A percentile compares a stretch with the other conserved stretches of the same genome.
phyloP scores from a whole-genome alignment of 2,888 invertebrate genomes.

The Lycophotia porphyrea region DNA sequence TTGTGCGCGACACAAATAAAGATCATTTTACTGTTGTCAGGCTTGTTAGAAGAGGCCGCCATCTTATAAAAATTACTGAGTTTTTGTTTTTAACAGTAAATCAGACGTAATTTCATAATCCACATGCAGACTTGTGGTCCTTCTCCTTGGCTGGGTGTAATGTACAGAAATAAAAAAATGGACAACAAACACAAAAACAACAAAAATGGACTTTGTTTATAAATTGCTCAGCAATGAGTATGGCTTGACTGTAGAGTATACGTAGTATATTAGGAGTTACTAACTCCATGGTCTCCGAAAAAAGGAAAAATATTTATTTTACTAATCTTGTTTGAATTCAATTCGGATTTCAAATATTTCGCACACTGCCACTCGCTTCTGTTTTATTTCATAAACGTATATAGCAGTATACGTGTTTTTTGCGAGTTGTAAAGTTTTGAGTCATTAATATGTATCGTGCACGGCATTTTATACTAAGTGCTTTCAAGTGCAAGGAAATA shows the following conservation, averaged over 20 bases:
- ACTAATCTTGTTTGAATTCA: constrained; percentile 27
- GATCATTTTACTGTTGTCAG: no score
- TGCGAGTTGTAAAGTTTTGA: constrained; percentile 13
- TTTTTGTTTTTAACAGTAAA: no score
- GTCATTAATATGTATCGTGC: constrained; percentile 72
- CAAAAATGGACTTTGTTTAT: no score
- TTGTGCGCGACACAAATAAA: no score
- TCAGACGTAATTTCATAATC: no score
- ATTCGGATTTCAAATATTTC: constrained; percentile 53
- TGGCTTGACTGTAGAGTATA: not conserved
- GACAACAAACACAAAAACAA: no score
- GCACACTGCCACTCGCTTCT: constrained; percentile 41
- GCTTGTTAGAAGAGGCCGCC: no score
- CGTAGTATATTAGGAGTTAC: not conserved
- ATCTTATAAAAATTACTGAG: no score
- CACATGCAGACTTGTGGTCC: no score
- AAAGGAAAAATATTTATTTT: constrained; percentile 3
- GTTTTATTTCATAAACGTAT: constrained; percentile 47
- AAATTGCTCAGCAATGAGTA: not conserved
- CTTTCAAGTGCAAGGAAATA: constrained; percentile 56
- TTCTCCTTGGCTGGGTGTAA: no score
- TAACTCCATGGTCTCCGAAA: not conserved
- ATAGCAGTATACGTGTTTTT: constrained; percentile 19
- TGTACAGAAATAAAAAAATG: no score
- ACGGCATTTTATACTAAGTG: constrained; percentile 50